Percentiles rank a stretch among this genome's conserved stretches.
Conservation (phyloP, 2,888 invertebrate genomes). For the Aphidius colemani region DNA sequence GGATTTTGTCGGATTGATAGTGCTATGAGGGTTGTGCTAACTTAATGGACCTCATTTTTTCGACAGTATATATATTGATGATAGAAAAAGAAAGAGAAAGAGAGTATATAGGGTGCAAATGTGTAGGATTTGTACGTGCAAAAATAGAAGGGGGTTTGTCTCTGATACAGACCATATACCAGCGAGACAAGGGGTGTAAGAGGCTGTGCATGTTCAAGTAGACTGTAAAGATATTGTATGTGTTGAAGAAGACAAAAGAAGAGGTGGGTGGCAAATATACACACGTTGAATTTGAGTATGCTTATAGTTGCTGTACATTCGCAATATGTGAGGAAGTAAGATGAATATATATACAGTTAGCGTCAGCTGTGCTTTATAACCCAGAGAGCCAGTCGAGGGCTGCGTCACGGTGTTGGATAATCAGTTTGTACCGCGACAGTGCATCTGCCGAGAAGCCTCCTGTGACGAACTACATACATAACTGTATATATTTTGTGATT, state of each 20-base stretch:
- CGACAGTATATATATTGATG: background rate
- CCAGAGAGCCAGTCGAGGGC: slow-evolving; percentile 42
- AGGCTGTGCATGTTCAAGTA: slow-evolving; percentile 43
- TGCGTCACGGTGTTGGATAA: slow-evolving; percentile 45
- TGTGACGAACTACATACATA: slow-evolving; percentile 23
- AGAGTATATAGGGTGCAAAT: slow-evolving; percentile 17
- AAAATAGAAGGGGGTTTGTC: slow-evolving; percentile 17
- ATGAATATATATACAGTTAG: slow-evolving; percentile 45
- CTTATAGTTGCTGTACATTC: background rate
- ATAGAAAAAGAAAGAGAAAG: slow-evolving; percentile 22
- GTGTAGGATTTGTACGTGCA: slow-evolving; percentile 6
- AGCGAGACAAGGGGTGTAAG: slow-evolving; percentile 35
- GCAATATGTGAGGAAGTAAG: slow-evolving; percentile 23
- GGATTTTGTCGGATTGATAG: too few species aligned
- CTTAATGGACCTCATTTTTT: background rate
- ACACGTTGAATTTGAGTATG: background rate
- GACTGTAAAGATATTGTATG: slow-evolving; percentile 32
- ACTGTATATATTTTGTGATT: background rate
- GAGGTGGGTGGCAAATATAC: slow-evolving; percentile 22
- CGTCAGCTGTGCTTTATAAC: slow-evolving; percentile 57
- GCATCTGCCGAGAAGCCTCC: slow-evolving; percentile 42
- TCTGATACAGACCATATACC: background rate
- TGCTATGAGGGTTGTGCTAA: too few species aligned
- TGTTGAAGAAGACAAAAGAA: slow-evolving; percentile 14
- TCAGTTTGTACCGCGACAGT: slow-evolving; percentile 47